These are phyloP conservation scores for Drosophila lowei DNA, from an alignment of 1,140 invertebrate genomes.

Conservation along the genomic window DNA sequence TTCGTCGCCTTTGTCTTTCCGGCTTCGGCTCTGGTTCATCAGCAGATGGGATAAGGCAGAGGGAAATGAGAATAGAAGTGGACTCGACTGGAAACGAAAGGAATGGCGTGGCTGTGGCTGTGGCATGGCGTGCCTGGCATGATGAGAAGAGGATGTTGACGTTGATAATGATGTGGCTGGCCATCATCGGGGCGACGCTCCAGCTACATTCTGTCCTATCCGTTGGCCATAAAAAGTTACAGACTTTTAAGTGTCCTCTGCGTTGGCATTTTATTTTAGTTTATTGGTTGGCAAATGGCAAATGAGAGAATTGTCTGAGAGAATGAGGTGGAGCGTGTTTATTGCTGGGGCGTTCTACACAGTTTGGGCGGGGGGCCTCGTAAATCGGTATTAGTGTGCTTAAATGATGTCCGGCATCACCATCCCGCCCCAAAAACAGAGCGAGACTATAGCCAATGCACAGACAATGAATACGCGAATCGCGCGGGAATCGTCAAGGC, in stretches of 20 bases:
- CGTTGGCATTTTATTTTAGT: conserved; percentile 63
- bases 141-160: conserved; percentile 34
- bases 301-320: conserved; percentile 32
- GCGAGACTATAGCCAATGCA: conserved; percentile 6
- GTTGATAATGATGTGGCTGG: conserved; percentile 69
- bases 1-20: conserved; percentile 59
- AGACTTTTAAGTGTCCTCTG: conserved; percentile 66
- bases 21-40: conserved; percentile 54
- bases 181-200: conserved; percentile 36
- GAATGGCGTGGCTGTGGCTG: neutral
- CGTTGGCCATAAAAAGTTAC: conserved; percentile 47
- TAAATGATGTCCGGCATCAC: conserved; percentile 50
- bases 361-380: conserved; percentile 29
- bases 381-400: conserved; percentile 64
- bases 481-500: conserved; percentile 6
- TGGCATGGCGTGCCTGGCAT: conserved; percentile 1
- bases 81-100: conserved; percentile 3
- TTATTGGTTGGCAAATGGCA: conserved; percentile 55
- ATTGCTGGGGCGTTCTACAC: conserved; percentile 50
- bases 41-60: conserved; percentile 25
- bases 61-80: conserved; percentile 14
- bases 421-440: too few species aligned
- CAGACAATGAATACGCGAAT: conserved; percentile 37
- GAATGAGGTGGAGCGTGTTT: conserved; percentile 34
- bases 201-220: conserved; percentile 16